Evolutionary conservation across 2,888 invertebrate genomes (phyloP).

Genomic region (Physocephala rufipes): DNA sequence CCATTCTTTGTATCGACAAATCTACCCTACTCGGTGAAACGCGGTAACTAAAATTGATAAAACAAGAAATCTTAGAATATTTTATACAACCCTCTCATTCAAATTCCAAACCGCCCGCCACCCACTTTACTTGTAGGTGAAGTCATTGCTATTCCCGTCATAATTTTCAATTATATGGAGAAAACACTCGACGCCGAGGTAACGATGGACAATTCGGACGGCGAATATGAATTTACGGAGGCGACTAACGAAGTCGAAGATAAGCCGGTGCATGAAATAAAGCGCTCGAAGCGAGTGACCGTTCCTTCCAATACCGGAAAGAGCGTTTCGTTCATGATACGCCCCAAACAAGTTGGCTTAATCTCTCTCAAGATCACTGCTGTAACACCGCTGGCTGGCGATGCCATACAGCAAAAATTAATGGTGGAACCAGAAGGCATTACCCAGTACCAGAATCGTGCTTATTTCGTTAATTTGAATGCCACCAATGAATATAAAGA

Average conservation of each 20-base stretch:
- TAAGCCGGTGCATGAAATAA: slow-evolving; percentile 68
- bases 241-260: slow-evolving; percentile 79
- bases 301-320: slow-evolving; percentile 79
- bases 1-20: slow-evolving; percentile 88
- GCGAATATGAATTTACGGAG: slow-evolving; percentile 83
- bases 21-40: slow-evolving; percentile 87
- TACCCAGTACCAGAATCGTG: slow-evolving; percentile 77
- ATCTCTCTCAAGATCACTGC: slow-evolving; percentile 81
- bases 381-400: slow-evolving; percentile 78
- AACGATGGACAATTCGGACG: slow-evolving; percentile 82
- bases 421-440: slow-evolving; percentile 85
- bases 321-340: slow-evolving; percentile 86
- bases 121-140: slow-evolving; percentile 74
- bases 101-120: background rate
- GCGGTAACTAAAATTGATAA: slow-evolving; percentile 74
- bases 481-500: slow-evolving; percentile 67
- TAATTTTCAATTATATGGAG: slow-evolving; percentile 88
- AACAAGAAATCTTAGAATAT: background rate
- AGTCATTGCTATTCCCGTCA: slow-evolving; percentile 85
- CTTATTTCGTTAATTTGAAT: slow-evolving; percentile 77
- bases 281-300: slow-evolving; percentile 66
- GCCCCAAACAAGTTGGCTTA: slow-evolving; percentile 76
- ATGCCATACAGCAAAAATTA: slow-evolving; percentile 78
- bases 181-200: slow-evolving; percentile 82
- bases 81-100: background rate